Evolutionary conservation across 2,888 invertebrate species (phyloP).

Genomic region (Anaspis maculata): DNA sequence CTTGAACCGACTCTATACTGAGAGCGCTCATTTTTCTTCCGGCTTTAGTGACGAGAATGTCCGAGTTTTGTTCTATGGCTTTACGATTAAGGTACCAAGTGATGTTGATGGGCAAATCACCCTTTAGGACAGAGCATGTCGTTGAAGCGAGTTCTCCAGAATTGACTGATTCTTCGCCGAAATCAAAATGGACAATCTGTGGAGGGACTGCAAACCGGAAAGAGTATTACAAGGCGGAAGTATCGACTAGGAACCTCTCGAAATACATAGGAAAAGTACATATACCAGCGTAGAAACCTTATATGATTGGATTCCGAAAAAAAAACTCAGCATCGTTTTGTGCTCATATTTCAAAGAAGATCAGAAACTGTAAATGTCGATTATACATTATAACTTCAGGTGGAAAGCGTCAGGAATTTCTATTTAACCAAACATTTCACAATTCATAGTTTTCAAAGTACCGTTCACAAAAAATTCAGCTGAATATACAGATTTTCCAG

Average conservation of each 20-base stretch:
- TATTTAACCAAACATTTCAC: no score
- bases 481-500: constrained; percentile 55
- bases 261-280: no score
- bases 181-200: constrained; percentile 51
- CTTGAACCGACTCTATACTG: constrained; percentile 54
- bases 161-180: constrained; percentile 51
- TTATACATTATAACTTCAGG: no score
- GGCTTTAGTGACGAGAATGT: constrained; percentile 38
- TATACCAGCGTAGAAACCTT: no score
- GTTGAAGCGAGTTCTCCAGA: constrained; percentile 63
- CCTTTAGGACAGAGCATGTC: constrained; percentile 62
- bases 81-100: constrained; percentile 51
- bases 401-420: no score
- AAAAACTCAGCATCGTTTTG: no score
- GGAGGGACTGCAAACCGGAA: constrained; percentile 32
- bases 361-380: no score
- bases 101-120: constrained; percentile 59
- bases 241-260: no score
- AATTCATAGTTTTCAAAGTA: no score
- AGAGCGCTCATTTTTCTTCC: constrained; percentile 49
- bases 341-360: no score
- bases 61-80: constrained; percentile 35
- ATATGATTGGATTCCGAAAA: no score
- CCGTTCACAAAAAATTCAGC: constrained; percentile 45
- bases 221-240: no score